These are phyloP conservation scores for Tragelaphus oryx DNA, from an alignment of 2,797 vertebrate species.

Conservation along the genomic window DNA sequence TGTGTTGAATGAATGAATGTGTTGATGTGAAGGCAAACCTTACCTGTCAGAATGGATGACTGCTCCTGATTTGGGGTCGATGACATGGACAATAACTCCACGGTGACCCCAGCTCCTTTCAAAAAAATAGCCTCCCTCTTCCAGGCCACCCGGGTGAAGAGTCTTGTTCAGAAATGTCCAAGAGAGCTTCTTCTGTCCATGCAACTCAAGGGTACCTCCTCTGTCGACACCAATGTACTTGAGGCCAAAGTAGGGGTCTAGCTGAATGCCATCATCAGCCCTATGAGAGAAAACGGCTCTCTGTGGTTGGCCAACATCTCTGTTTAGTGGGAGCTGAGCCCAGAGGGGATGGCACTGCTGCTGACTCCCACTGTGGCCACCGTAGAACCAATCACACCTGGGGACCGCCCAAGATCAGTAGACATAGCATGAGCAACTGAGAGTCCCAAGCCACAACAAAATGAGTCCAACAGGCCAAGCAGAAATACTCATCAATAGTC, in stretches of 20 bases:
- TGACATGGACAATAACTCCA: constrained; percentile 91
- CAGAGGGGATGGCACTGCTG: background rate
- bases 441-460: background rate
- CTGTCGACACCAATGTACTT: constrained; percentile 92
- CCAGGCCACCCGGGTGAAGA: constrained; percentile 88
- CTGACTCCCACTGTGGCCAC: accelerated
- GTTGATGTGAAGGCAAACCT: background rate
- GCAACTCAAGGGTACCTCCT: constrained; percentile 91
- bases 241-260: constrained; percentile 90
- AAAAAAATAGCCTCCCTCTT: constrained; percentile 90
- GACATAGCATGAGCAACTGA: background rate
- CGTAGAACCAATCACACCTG: accelerated
- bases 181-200: constrained; percentile 90
- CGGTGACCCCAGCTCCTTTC: constrained; percentile 95
- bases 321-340: accelerated
- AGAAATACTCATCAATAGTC: accelerated
- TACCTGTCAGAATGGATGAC: constrained; percentile 91
- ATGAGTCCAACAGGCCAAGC: background rate
- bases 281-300: constrained; percentile 73
- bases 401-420: accelerated
- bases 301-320: accelerated
- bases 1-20: accelerated
- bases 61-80: constrained; percentile 87
- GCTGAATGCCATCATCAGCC: constrained; percentile 83
- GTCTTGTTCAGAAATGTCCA: constrained; percentile 97